Percentiles rank a stretch among this genome's conserved stretches.
Evolutionary conservation across 2,113 vertebrate genomes (phyloP).

Genomic region (Theristicus caerulescens): DNA sequence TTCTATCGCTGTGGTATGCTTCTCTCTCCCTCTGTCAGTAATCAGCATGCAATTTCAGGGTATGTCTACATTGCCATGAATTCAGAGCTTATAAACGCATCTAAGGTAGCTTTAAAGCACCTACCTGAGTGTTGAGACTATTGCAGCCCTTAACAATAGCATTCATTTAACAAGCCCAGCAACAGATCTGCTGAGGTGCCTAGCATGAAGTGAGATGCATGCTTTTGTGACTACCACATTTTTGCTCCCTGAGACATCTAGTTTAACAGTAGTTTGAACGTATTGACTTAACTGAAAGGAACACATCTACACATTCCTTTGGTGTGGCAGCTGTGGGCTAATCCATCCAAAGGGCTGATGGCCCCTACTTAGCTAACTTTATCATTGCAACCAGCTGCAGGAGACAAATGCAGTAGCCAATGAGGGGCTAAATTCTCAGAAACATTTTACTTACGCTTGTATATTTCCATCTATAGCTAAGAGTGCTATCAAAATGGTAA

Average conservation of each 20-base stretch:
- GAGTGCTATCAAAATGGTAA: neutral
- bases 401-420: neutral
- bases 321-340: neutral
- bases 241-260: neutral
- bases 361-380: neutral
- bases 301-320: neutral
- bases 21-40: neutral
- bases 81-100: neutral
- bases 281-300: neutral
- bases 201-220: neutral
- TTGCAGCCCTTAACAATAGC: neutral
- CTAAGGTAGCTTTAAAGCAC: neutral
- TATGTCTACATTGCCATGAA: neutral
- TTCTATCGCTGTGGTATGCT: neutral
- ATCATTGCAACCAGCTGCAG: neutral
- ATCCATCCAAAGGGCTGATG: neutral
- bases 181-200: neutral
- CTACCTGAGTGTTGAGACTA: neutral
- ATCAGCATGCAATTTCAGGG: neutral
- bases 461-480: neutral
- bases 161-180: neutral
- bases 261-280: neutral
- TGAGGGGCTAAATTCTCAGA: neutral
- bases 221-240: neutral
- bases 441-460: fast-evolving